These are phyloP conservation scores for Drosophila azteca DNA, from an alignment of 1,140 invertebrate species.

Conservation along the genomic window DNA sequence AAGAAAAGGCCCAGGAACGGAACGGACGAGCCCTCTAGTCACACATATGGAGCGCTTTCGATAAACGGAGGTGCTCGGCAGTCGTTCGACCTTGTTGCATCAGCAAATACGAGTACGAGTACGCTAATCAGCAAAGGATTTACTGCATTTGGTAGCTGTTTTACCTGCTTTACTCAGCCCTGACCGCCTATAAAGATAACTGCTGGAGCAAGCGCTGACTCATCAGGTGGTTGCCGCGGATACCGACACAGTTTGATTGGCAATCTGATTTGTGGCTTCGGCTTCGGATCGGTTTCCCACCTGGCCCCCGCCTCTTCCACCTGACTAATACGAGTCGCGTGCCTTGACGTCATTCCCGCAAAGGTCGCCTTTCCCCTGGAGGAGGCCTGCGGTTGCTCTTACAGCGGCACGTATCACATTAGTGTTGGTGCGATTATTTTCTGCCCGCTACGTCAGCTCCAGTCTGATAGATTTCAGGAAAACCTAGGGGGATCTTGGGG, in stretches of 20 bases:
- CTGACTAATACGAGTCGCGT: slow-evolving; percentile 62
- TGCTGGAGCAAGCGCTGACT: slow-evolving; percentile 16
- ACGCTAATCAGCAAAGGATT: too few species aligned
- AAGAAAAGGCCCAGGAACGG: slow-evolving; percentile 38
- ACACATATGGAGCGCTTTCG: slow-evolving; percentile 21
- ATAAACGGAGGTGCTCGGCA: slow-evolving; percentile 25
- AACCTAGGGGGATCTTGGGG: slow-evolving; percentile 12
- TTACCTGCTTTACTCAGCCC: too few species aligned
- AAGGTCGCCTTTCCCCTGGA: not conserved
- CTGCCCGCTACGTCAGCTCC: slow-evolving; percentile 8
- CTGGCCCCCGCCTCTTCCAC: not conserved
- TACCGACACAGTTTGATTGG: slow-evolving; percentile 53
- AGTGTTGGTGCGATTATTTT: slow-evolving; percentile 7
- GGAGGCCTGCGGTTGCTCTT: too few species aligned
- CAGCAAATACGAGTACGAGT: not conserved
- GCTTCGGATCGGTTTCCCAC: slow-evolving; percentile 18
- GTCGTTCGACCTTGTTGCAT: too few species aligned
- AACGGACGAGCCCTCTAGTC: slow-evolving; percentile 17
- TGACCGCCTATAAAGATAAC: too few species aligned
- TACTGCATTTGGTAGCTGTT: too few species aligned
- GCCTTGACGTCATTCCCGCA: slow-evolving; percentile 66
- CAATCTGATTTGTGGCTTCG: slow-evolving; percentile 30
- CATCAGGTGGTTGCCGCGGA: slow-evolving; percentile 53
- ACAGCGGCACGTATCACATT: not conserved
- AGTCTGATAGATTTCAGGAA: too few species aligned